These are phyloP conservation scores for Nephrotoma guestfalica DNA, from an alignment of 2,888 invertebrate species.

Conservation along the genomic window DNA sequence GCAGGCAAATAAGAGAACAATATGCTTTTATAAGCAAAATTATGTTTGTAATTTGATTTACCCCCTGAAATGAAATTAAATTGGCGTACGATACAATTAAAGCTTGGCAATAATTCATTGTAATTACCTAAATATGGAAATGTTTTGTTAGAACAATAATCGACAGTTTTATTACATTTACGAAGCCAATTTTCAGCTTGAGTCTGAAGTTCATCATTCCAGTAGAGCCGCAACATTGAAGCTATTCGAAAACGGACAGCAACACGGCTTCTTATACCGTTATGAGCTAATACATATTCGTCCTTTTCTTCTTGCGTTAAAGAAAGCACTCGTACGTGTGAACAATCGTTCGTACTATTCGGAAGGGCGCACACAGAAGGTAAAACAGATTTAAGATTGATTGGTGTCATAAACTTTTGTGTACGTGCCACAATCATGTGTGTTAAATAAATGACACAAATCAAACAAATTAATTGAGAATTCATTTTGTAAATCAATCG, in stretches of 20 bases:
- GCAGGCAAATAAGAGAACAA: background rate
- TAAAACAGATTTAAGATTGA: too few species aligned
- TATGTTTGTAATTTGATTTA: background rate
- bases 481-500: too few species aligned
- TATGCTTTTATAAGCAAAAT: background rate
- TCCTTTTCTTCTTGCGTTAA: background rate
- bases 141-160: background rate
- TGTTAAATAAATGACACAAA: too few species aligned
- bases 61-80: background rate
- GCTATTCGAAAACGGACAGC: background rate
- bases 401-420: too few species aligned
- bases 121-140: background rate
- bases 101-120: background rate
- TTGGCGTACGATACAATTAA: background rate
- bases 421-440: too few species aligned
- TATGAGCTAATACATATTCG: background rate
- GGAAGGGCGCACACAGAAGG: too few species aligned
- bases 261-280: background rate
- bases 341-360: too few species aligned
- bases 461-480: too few species aligned
- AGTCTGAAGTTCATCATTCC: background rate
- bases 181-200: background rate
- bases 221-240: background rate
- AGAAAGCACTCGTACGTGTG: too few species aligned
- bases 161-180: background rate